phyloP scores from a whole-genome alignment of 2,113 vertebrate species.

The Silurus meridionalis region DNA sequence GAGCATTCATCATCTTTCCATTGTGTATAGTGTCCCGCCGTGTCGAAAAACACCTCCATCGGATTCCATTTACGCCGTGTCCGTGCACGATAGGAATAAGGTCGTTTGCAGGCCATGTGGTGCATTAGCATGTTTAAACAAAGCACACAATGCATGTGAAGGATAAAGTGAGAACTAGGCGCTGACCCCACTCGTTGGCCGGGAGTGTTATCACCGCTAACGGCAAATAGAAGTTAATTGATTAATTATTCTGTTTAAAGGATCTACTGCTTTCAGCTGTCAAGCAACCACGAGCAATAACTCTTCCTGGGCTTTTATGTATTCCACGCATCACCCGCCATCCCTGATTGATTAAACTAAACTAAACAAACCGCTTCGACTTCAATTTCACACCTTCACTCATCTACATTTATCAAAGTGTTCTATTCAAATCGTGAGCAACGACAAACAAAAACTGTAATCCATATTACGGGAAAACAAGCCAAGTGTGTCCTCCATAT shows the following conservation, averaged over 20 bases:
- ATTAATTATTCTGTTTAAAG: conserved; percentile 51
- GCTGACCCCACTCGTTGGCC: conserved; percentile 47
- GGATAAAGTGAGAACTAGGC: conserved; percentile 43
- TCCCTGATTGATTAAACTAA: conserved; percentile 48
- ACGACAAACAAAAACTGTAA: conserved; percentile 11
- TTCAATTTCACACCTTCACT: conserved; percentile 27
- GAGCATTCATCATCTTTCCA: conserved; percentile 45
- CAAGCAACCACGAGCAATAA: conserved; percentile 33
- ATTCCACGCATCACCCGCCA: conserved; percentile 12
- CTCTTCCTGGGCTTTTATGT: conserved; percentile 31
- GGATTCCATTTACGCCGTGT: conserved; percentile 35
- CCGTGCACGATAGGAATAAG: conserved; percentile 38
- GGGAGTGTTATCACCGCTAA: conserved; percentile 36
- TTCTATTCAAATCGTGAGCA: conserved; percentile 25
- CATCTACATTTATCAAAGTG: conserved; percentile 35
- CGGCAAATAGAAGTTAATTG: conserved; percentile 51
- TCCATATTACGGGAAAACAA: conserved; percentile 12
- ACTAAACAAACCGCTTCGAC: conserved; percentile 38
- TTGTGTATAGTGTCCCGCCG: conserved; percentile 33
- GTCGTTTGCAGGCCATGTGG: conserved; percentile 48
- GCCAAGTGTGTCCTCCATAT: not conserved
- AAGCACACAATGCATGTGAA: conserved; percentile 46
- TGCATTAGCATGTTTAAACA: conserved; percentile 50
- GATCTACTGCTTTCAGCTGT: conserved; percentile 44
- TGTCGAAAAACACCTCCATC: conserved; percentile 35